Conservation (phyloP, 2,797 vertebrate genomes). For the Fratercula arctica region DNA sequence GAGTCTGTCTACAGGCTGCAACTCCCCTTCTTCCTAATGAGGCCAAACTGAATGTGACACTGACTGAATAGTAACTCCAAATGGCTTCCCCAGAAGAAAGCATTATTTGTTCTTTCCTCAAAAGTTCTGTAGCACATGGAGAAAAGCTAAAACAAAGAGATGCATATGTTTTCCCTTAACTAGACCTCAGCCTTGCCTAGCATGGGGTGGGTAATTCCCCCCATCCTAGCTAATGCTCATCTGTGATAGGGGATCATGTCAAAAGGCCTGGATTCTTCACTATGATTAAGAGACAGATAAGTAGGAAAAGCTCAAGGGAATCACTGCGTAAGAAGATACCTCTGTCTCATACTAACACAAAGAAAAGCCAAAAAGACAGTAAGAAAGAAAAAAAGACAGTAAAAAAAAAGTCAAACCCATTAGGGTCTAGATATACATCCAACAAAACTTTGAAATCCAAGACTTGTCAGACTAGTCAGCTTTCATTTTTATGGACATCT, state of each 20-base stretch:
- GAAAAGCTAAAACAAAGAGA: background rate
- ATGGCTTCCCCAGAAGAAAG: background rate
- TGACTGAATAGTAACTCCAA: background rate
- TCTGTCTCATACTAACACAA: background rate
- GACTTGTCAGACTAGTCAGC: slow-evolving; percentile 32
- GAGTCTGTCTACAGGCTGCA: background rate
- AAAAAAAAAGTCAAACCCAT: background rate
- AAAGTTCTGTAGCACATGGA: background rate
- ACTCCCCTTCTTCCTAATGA: background rate
- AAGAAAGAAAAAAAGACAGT: background rate
- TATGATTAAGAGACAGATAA: slow-evolving; percentile 15
- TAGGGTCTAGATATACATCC: background rate
- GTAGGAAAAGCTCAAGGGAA: background rate
- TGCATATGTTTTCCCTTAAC: background rate
- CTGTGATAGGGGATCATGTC: background rate
- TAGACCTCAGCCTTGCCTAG: background rate
- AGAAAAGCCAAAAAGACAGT: background rate
- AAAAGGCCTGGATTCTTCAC: slow-evolving; percentile 6
- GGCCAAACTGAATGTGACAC: background rate
- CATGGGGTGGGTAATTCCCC: background rate
- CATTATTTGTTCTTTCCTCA: background rate
- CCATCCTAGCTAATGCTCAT: background rate
- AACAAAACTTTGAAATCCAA: slow-evolving; percentile 38
- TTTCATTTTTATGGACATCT: slow-evolving; percentile 37
- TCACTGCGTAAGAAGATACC: background rate